A percentile compares a stretch with the other conserved stretches of the same genome.
Evolutionary conservation across 2,888 invertebrate species (phyloP).

Genomic region (Drosophila barbarae): DNA sequence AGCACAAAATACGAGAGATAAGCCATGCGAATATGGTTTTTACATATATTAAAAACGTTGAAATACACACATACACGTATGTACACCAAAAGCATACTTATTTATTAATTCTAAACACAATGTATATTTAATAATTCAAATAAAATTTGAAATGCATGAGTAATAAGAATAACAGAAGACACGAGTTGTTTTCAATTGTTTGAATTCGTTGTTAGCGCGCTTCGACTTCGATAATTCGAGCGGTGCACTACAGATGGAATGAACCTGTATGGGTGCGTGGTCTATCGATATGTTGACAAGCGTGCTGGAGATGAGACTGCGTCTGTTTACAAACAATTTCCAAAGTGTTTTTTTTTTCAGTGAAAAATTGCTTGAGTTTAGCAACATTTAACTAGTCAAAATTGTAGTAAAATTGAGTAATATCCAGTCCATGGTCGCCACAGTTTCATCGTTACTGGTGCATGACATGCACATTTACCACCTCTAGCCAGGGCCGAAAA

Average conservation of each 20-base stretch:
- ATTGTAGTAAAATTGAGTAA: conserved; percentile 1
- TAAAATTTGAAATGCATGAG: conserved; percentile 73
- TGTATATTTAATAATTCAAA: conserved; percentile 74
- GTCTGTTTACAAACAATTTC: conserved; percentile 1
- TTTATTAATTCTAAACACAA: conserved; percentile 61
- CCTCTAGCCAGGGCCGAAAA: conserved; percentile 19
- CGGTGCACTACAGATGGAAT: not conserved
- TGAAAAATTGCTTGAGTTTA: not conserved
- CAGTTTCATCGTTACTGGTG: conserved; percentile 2
- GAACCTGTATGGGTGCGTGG: not conserved
- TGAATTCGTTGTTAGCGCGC: not conserved
- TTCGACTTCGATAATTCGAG: not conserved
- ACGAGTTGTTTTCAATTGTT: not conserved
- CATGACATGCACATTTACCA: conserved; percentile 11
- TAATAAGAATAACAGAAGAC: conserved; percentile 54
- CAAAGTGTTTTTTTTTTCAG: not conserved
- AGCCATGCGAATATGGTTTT: conserved; percentile 47
- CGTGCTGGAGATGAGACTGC: not conserved
- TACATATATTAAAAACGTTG: conserved; percentile 56
- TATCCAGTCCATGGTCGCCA: not conserved
- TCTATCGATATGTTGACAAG: not conserved
- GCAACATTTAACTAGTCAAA: conserved; percentile 1
- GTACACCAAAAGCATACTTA: conserved; percentile 44
- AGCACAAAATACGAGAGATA: conserved; percentile 53
- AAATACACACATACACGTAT: conserved; percentile 55